A percentile compares a stretch with the other conserved stretches of the same genome.
Conservation (phyloP, 2,888 invertebrate genomes). For the Blastobasis lacticolella region DNA sequence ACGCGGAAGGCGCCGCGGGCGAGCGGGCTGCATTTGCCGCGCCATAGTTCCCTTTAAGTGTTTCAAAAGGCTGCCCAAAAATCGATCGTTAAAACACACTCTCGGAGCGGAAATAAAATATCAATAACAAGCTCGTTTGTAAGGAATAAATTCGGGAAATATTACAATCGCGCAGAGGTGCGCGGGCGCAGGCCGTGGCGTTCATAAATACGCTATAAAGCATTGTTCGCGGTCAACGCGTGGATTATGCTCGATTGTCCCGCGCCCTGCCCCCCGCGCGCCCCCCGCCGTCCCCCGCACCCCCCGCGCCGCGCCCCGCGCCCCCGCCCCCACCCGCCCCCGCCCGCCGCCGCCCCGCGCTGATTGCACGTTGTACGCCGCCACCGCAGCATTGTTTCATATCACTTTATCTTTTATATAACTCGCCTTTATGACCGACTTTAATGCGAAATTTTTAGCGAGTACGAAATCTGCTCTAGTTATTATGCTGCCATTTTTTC, state of each 20-base stretch:
- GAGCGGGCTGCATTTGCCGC: no score
- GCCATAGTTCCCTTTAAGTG: no score
- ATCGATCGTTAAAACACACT: slow-evolving; percentile 3
- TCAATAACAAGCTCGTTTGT: slow-evolving; percentile 63
- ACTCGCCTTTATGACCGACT: slow-evolving; percentile 36
- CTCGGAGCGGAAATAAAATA: slow-evolving; percentile 39
- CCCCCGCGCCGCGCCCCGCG: no score
- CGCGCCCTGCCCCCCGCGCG: slow-evolving; percentile 12
- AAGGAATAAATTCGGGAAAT: slow-evolving; percentile 38
- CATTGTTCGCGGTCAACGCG: slow-evolving; percentile 51
- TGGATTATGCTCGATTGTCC: slow-evolving; percentile 58
- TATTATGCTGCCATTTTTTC: no score
- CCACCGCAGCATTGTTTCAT: slow-evolving; percentile 23
- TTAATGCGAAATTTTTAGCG: slow-evolving; percentile 39
- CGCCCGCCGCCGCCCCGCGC: slow-evolving; percentile 15
- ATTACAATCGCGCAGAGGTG: slow-evolving; percentile 19
- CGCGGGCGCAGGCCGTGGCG: slow-evolving; percentile 10
- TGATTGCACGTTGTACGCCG: slow-evolving; percentile 18
- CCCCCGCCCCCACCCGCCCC: slow-evolving; percentile 11
- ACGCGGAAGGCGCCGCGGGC: no score
- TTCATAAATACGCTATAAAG: slow-evolving; percentile 43
- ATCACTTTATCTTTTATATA: slow-evolving; percentile 29
- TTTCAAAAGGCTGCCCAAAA: no score
- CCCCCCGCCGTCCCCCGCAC: no score
- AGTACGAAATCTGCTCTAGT: slow-evolving; percentile 5